phyloP scores from a whole-genome alignment of 1,140 invertebrate genomes.

The Eupristina koningsbergeri region DNA sequence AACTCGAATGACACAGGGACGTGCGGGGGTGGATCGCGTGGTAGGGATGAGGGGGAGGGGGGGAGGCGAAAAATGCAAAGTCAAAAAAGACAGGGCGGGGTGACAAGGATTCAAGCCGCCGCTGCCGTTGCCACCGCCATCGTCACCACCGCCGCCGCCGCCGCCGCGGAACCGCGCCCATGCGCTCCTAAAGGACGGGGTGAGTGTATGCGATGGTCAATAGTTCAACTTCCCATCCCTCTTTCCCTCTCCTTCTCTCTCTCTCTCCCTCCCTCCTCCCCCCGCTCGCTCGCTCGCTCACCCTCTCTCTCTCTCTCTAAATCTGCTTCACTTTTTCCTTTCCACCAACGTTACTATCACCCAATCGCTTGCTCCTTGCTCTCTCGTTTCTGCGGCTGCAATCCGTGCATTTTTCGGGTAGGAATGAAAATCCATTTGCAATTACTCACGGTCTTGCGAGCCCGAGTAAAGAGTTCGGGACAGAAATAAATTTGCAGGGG shows the following conservation, averaged over 20 bases:
- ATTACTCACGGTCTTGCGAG: neutral
- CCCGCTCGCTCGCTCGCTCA: slow-evolving; percentile 25
- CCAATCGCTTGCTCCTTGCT: too few species aligned
- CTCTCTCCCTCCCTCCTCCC: slow-evolving; percentile 11
- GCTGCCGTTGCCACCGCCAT: neutral
- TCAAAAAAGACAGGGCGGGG: slow-evolving; percentile 56
- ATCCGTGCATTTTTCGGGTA: too few species aligned
- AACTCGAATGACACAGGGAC: neutral
- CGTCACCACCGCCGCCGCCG: slow-evolving; percentile 1
- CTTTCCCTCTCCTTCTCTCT: slow-evolving; percentile 24
- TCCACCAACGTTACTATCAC: too few species aligned
- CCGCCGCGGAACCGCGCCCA: slow-evolving; percentile 61
- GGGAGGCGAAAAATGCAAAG: slow-evolving; percentile 49
- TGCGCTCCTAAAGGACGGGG: slow-evolving; percentile 58
- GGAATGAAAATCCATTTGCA: too few species aligned
- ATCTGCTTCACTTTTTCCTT: too few species aligned
- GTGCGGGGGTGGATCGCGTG: too few species aligned
- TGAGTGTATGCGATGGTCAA: slow-evolving; percentile 58
- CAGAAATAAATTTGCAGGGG: neutral
- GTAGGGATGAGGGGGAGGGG: neutral
- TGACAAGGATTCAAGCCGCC: slow-evolving; percentile 52
- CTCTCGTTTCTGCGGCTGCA: too few species aligned
- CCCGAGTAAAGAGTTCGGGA: neutral
- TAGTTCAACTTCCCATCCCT: slow-evolving; percentile 54
- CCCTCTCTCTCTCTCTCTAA: neutral